A percentile compares a stretch with the other conserved stretches of the same genome.
phyloP scores from a whole-genome alignment of 1,140 invertebrate genomes.

The Pomacea maculata region DNA sequence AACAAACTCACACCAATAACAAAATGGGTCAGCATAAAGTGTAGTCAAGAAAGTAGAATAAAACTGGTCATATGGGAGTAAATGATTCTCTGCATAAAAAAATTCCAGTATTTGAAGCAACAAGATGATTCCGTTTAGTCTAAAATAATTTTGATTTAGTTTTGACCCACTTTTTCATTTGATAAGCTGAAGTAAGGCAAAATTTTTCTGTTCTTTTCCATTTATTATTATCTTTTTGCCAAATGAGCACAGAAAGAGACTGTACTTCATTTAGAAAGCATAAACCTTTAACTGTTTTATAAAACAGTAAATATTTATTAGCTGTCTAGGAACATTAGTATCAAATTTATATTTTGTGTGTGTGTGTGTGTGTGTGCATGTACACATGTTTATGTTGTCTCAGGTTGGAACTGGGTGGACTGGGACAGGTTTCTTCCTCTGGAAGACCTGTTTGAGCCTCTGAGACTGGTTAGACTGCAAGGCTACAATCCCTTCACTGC shows the following conservation, averaged over 20 bases:
- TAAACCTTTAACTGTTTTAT: not conserved
- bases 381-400: not conserved
- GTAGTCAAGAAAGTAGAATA: too few relatives aligned
- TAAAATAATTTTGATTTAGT: too few relatives aligned
- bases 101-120: too few relatives aligned
- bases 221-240: not conserved
- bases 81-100: too few relatives aligned
- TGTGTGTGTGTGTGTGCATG: conserved; percentile 4
- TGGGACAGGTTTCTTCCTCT: conserved; percentile 32
- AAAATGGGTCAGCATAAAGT: too few relatives aligned
- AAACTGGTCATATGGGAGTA: too few relatives aligned
- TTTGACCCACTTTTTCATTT: too few relatives aligned
- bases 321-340: not conserved
- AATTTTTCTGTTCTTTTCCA: not conserved
- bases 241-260: not conserved
- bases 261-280: too few relatives aligned
- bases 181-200: too few relatives aligned
- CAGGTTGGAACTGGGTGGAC: conserved; percentile 37
- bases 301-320: not conserved
- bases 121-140: too few relatives aligned
- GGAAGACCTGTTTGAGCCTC: conserved; percentile 31
- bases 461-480: conserved; percentile 21
- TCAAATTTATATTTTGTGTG: not conserved
- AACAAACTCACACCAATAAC: not conserved
- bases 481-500: conserved; percentile 29